Evolutionary conservation across 2,113 vertebrate species (phyloP).

Genomic region (Pseudopodoces humilis): DNA sequence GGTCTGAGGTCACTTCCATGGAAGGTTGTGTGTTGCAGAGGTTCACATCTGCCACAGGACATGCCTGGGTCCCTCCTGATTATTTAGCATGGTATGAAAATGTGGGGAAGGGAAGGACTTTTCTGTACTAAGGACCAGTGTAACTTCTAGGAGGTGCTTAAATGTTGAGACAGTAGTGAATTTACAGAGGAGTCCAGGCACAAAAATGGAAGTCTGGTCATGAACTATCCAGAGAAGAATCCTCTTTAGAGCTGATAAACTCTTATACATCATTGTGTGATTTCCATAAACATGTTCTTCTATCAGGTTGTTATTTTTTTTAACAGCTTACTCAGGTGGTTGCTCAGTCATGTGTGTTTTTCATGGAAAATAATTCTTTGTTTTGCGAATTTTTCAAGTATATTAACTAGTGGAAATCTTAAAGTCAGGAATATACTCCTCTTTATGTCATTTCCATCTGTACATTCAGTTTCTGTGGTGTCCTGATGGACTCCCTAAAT

Average conservation of each 20-base stretch:
- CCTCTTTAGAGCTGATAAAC: not conserved
- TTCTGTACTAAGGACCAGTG: not conserved
- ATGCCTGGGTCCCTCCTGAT: not conserved
- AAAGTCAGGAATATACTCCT: not conserved
- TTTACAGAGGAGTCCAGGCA: not conserved
- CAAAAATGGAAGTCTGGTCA: not conserved
- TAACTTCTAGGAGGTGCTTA: not conserved
- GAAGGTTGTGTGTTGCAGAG: not conserved
- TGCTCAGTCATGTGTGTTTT: not conserved
- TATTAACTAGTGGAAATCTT: not conserved
- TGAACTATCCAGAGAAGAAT: not conserved
- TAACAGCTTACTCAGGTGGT: not conserved
- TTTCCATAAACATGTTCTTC: not conserved
- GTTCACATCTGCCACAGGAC: not conserved
- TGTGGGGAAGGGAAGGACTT: not conserved
- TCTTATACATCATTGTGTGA: not conserved
- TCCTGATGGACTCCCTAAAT: not conserved
- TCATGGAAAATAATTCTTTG: not conserved
- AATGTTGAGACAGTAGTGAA: accelerated
- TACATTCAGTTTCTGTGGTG: not conserved
- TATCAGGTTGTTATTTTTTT: not conserved
- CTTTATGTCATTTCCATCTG: not conserved
- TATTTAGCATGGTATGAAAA: not conserved
- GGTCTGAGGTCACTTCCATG: not conserved
- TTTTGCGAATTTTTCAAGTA: not conserved